Evolutionary conservation across 2,888 invertebrate genomes (phyloP).

Genomic region (Scaptomyza cyrtandrae): DNA sequence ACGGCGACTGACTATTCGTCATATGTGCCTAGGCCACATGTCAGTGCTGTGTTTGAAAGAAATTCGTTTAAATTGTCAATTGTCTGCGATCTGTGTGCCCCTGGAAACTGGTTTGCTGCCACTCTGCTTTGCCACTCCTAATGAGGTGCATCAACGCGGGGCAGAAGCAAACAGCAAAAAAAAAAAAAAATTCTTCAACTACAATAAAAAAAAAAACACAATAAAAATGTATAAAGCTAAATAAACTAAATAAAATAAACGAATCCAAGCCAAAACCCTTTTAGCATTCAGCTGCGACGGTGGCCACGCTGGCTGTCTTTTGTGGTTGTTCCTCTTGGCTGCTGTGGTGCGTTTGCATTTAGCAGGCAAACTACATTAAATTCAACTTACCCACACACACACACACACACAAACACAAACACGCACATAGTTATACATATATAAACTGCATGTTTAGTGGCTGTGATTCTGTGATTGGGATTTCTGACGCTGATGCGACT

Average conservation of each 20-base stretch:
- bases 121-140: conserved; percentile 67
- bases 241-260: conserved; percentile 53
- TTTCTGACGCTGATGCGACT: conserved; percentile 71
- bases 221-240: neutral
- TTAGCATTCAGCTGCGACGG: conserved; percentile 77
- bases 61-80: conserved; percentile 80
- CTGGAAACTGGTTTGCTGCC: conserved; percentile 71
- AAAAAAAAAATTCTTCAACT: conserved; percentile 2
- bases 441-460: conserved; percentile 70
- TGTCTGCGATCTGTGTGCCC: conserved; percentile 64
- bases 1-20: conserved; percentile 71
- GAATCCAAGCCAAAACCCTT: conserved; percentile 69
- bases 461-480: conserved; percentile 69
- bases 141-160: conserved; percentile 69
- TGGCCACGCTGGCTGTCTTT: conserved; percentile 50
- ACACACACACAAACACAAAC: conserved; percentile 16
- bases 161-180: conserved; percentile 22
- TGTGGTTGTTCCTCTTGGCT: conserved; percentile 21
- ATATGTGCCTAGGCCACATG: conserved; percentile 71
- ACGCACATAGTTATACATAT: conserved; percentile 12
- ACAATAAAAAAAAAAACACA: neutral
- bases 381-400: conserved; percentile 63
- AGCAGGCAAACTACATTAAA: conserved; percentile 77
- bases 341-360: conserved; percentile 66
- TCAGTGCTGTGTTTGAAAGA: conserved; percentile 75